Conservation (phyloP, 2,113 vertebrate genomes). For the Alces alces region DNA sequence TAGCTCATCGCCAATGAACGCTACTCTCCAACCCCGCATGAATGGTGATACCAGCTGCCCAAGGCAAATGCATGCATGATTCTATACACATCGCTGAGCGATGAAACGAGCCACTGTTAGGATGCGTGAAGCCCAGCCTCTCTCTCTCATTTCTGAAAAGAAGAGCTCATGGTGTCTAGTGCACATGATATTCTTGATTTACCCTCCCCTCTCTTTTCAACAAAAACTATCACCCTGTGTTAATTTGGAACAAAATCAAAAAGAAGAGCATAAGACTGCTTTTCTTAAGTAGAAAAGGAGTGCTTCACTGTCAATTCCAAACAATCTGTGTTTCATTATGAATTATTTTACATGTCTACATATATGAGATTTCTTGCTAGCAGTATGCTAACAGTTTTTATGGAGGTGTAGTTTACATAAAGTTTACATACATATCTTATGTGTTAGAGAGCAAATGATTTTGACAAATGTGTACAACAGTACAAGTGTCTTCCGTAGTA, state of each 20-base stretch:
- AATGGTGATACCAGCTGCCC: conserved; percentile 62
- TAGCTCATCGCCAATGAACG: not conserved
- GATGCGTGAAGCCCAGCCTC: conserved; percentile 57
- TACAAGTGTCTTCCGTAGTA: not conserved
- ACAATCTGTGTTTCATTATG: not conserved
- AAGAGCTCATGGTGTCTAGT: conserved; percentile 63
- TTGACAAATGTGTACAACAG: not conserved
- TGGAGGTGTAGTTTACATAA: not conserved
- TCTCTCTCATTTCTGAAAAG: conserved; percentile 69
- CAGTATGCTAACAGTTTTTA: not conserved
- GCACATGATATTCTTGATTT: conserved; percentile 46
- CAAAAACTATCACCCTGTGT: not conserved
- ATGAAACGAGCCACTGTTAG: conserved; percentile 66
- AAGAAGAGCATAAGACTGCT: not conserved
- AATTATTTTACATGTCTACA: not conserved
- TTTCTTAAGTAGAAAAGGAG: not conserved
- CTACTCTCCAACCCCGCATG: conserved; percentile 21
- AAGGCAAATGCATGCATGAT: conserved; percentile 64
- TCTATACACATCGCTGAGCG: conserved; percentile 59
- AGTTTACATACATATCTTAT: not conserved
- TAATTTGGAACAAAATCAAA: conserved; percentile 46
- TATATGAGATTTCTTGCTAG: not conserved
- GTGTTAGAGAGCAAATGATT: not conserved
- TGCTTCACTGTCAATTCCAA: not conserved
- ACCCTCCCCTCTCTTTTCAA: not conserved